Conservation (phyloP, 1,140 invertebrate species). For the Drosophila busckii region DNA sequence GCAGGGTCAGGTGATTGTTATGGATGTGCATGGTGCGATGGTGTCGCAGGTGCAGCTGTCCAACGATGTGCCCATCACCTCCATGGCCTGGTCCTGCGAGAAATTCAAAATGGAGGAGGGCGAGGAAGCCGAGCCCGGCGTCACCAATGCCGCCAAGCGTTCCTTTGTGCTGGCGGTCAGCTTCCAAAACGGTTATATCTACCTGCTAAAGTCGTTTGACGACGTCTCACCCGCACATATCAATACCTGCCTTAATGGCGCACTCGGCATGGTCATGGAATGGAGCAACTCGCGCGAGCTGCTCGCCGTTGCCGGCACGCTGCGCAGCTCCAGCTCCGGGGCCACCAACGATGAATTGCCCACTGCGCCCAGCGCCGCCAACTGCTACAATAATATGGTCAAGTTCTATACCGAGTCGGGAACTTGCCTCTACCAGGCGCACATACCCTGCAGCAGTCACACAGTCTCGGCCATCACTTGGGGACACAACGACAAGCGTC, state of each 20-base stretch:
- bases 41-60: slow-evolving; percentile 92
- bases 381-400: slow-evolving; percentile 77
- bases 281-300: slow-evolving; percentile 97
- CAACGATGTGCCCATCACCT: slow-evolving; percentile 89
- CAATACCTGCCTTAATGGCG: slow-evolving; percentile 86
- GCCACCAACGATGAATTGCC: slow-evolving; percentile 52
- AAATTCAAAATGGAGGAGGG: slow-evolving; percentile 99
- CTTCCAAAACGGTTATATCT: slow-evolving; percentile 92
- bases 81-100: slow-evolving; percentile 97
- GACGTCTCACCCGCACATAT: slow-evolving; percentile 88
- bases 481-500: slow-evolving; percentile 96
- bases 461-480: slow-evolving; percentile 96
- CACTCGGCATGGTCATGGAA: slow-evolving; percentile 88
- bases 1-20: slow-evolving; percentile 94
- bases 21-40: slow-evolving; percentile 97
- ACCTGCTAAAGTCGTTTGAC: slow-evolving; percentile 93
- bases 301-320: slow-evolving; percentile 93
- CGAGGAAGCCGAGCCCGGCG: slow-evolving; percentile 84
- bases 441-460: slow-evolving; percentile 85
- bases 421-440: slow-evolving; percentile 85
- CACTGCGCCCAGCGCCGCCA: slow-evolving; percentile 54
- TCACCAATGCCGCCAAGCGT: slow-evolving; percentile 80
- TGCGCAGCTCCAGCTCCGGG: slow-evolving; percentile 67
- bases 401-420: slow-evolving; percentile 91
- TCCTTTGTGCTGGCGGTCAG: slow-evolving; percentile 92